Conservation (phyloP, 37 sponge, comb jelly and placozoan species). For the Eunapius fragilis region DNA sequence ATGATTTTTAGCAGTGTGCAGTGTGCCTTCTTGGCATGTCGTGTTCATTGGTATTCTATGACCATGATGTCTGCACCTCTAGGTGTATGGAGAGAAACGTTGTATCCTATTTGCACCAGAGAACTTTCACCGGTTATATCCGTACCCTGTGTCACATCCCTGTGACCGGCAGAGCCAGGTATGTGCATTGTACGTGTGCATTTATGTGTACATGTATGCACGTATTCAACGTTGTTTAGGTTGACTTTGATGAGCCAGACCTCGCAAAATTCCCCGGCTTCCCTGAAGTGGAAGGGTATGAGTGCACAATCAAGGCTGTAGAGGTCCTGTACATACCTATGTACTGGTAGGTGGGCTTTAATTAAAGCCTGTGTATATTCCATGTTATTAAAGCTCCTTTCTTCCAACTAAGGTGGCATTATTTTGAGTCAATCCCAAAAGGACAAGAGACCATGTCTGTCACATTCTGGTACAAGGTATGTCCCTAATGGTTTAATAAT, state of each 20-base stretch:
- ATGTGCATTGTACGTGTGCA: background rate
- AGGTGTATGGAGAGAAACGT: constrained; percentile 78
- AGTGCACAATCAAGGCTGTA: constrained; percentile 76
- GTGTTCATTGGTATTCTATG: too few relatives aligned
- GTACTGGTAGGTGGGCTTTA: constrained; percentile 70
- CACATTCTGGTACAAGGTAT: constrained; percentile 84
- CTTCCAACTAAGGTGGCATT: constrained; percentile 61
- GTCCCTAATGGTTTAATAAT: background rate
- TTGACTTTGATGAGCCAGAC: constrained; percentile 76
- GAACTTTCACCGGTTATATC: constrained; percentile 76
- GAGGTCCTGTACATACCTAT: constrained; percentile 90
- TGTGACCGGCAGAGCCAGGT: constrained; percentile 91
- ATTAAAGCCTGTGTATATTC: background rate
- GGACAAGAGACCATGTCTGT: constrained; percentile 70
- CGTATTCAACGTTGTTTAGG: constrained; percentile 16
- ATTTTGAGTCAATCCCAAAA: constrained; percentile 57
- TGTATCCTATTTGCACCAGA: constrained; percentile 75
- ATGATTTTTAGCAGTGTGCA: too few relatives aligned
- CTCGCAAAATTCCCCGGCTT: constrained; percentile 71
- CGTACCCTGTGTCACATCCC: constrained; percentile 84
- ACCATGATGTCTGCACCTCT: background rate
- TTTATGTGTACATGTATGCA: background rate
- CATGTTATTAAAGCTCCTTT: background rate
- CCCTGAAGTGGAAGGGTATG: constrained; percentile 49
- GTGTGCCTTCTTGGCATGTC: too few relatives aligned